Evolutionary conservation across 2,797 vertebrate genomes (phyloP), one percentile per base, ranked within the genome.

Genomic region (Channa striata): DNA sequence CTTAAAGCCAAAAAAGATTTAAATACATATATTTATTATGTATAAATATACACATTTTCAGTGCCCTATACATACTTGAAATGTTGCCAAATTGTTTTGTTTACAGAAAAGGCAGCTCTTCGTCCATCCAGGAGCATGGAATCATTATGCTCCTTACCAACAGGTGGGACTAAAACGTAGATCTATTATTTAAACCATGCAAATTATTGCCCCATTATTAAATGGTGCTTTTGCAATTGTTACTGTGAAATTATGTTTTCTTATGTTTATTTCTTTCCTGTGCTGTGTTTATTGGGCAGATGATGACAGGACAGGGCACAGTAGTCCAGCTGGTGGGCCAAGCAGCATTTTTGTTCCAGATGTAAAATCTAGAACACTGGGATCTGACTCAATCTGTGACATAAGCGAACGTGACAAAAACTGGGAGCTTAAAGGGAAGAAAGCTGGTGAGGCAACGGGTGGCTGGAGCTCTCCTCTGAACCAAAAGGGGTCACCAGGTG

Each of bases 91-190:
- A 6, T 43, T 43, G 6, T 43, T 47, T 47, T 47, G 44, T 47
- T 47, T 11, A 21, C 94, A 98, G 98, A 98, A 90, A 99, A 98
- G 87, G 90, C 95, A 75, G 93, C 95, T 49, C 96, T 99, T 60
- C 95, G 97, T 14, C 96, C 97, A 0, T 97, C 97, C 12, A 98
- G 98, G 92, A 99, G 98, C 88, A 99, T 99, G 98, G 97, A 99
- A 83, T 99, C 98, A 0, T 87, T 99, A 82, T 99, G 97, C 80
- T 98, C 97, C 30, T 84, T 97, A 77, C 95, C 97, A 67, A 93
- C 96, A 93, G 97, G 98, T 99, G 87, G 93, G 75, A 21, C 42
- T 47, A 60, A 67, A 70, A 37, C 42, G 13, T 52, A 11, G 0
- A 48, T 40, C 6, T 58, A 43, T 49, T 36, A 0, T 65, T 58